A percentile compares a stretch with the other conserved stretches of the same genome.
Evolutionary conservation across 2,888 invertebrate species (phyloP).

Genomic region (Tyria jacobaeae): DNA sequence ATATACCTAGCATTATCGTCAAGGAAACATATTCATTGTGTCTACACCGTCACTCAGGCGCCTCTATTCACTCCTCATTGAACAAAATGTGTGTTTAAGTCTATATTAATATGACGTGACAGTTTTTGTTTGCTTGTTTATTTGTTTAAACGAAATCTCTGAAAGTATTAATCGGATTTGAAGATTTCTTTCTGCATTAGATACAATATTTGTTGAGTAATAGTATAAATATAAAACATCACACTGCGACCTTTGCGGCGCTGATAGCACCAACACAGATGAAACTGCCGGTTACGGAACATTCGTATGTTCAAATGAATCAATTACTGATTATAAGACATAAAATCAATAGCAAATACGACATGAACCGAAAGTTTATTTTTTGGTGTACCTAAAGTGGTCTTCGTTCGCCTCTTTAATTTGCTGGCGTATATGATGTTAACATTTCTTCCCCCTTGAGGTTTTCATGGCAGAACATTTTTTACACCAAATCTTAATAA

Average conservation of each 20-base stretch:
- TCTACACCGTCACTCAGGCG: neutral
- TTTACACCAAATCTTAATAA: neutral
- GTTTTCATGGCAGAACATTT: neutral
- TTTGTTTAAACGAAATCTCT: too few species aligned
- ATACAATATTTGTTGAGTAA: too few species aligned
- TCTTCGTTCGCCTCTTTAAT: conserved; percentile 12
- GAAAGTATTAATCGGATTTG: too few species aligned
- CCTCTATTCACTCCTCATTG: neutral
- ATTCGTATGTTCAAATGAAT: conserved; percentile 26
- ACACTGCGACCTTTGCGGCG: too few species aligned
- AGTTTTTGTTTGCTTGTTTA: too few species aligned
- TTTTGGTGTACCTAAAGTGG: conserved; percentile 20
- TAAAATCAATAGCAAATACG: conserved; percentile 31
- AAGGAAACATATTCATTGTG: neutral
- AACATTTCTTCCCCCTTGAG: conserved; percentile 7
- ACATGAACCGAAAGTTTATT: conserved; percentile 23
- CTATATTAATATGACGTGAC: too few species aligned
- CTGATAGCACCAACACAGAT: too few species aligned
- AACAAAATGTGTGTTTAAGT: neutral
- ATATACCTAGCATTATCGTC: neutral
- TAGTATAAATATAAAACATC: too few species aligned
- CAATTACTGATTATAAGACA: conserved; percentile 13
- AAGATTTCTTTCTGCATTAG: too few species aligned
- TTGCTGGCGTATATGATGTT: conserved; percentile 1
- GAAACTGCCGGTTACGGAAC: neutral